A percentile compares a stretch with the other conserved stretches of the same genome.
These are phyloP conservation scores for Mycteria americana DNA, from an alignment of 2,797 vertebrate species.

Conservation along the genomic window DNA sequence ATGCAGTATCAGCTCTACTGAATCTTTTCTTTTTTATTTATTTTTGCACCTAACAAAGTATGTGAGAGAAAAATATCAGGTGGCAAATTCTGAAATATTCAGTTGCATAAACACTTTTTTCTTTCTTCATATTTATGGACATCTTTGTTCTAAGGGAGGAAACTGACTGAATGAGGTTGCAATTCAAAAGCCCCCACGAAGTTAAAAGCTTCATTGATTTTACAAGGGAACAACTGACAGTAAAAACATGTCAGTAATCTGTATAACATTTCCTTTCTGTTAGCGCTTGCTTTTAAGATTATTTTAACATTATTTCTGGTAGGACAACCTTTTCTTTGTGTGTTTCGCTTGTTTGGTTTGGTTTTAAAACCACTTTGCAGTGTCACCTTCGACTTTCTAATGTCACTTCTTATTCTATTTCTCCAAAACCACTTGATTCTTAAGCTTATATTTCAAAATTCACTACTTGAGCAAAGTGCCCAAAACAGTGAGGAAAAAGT, in stretches of 20 bases:
- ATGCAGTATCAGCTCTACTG: not conserved
- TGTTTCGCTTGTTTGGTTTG: not conserved
- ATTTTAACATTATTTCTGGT: not conserved
- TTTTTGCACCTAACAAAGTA: not conserved
- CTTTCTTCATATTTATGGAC: not conserved
- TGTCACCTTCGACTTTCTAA: not conserved
- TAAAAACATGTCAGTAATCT: not conserved
- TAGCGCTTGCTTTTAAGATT: not conserved
- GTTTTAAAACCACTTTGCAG: not conserved
- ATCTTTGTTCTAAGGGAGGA: not conserved
- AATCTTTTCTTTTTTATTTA: not conserved
- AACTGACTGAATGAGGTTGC: slow-evolving; percentile 11
- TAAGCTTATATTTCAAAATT: not conserved
- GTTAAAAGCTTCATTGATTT: not conserved
- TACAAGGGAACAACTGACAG: not conserved
- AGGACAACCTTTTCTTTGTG: not conserved
- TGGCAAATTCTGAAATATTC: not conserved
- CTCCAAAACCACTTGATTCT: not conserved
- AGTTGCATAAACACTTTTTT: not conserved
- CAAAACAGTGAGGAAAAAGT: not conserved
- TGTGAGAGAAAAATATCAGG: not conserved
- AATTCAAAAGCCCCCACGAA: not conserved
- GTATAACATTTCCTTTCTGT: not conserved
- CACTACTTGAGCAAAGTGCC: not conserved
- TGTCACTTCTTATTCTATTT: not conserved